Evolutionary conservation across 1,140 invertebrate species (phyloP).

Genomic region (Matsumurasca onukii): DNA sequence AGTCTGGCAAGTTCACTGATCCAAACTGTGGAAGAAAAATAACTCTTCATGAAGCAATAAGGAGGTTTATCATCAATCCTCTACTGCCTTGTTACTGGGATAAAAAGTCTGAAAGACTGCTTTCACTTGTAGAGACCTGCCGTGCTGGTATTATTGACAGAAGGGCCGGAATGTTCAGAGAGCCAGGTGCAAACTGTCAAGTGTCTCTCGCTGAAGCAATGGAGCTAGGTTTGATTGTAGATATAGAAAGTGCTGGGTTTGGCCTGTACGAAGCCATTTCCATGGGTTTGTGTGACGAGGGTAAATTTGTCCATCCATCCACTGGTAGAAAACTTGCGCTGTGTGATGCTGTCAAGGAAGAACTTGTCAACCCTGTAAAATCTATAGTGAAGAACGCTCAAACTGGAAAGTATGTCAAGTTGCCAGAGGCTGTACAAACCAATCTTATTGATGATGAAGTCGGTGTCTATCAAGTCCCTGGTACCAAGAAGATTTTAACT

Average conservation of each 20-base stretch:
- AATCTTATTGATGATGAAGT: slow-evolving; percentile 71
- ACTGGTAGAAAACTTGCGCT: slow-evolving; percentile 76
- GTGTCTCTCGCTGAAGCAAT: slow-evolving; percentile 72
- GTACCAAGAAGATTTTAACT: slow-evolving; percentile 60
- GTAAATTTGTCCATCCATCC: slow-evolving; percentile 79
- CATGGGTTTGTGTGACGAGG: slow-evolving; percentile 80
- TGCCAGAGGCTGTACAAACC: slow-evolving; percentile 72
- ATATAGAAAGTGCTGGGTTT: slow-evolving; percentile 80
- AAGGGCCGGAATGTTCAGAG: slow-evolving; percentile 72
- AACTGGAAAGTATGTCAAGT: slow-evolving; percentile 66
- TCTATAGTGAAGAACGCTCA: slow-evolving; percentile 76
- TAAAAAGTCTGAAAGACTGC: slow-evolving; percentile 63
- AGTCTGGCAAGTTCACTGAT: slow-evolving; percentile 79
- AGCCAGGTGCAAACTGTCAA: slow-evolving; percentile 63
- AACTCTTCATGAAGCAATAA: slow-evolving; percentile 81
- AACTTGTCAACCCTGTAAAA: slow-evolving; percentile 76
- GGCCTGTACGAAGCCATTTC: slow-evolving; percentile 79
- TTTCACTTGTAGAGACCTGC: slow-evolving; percentile 76
- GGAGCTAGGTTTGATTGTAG: slow-evolving; percentile 74
- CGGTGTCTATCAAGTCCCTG: slow-evolving; percentile 66
- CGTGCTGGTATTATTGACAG: slow-evolving; percentile 81
- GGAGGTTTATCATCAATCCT: slow-evolving; percentile 75
- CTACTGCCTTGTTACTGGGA: slow-evolving; percentile 79
- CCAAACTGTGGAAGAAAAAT: slow-evolving; percentile 71
- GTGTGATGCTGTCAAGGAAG: slow-evolving; percentile 72